Evolutionary conservation across 2,113 vertebrate species (phyloP).

Genomic region (Callaeas wilsoni): DNA sequence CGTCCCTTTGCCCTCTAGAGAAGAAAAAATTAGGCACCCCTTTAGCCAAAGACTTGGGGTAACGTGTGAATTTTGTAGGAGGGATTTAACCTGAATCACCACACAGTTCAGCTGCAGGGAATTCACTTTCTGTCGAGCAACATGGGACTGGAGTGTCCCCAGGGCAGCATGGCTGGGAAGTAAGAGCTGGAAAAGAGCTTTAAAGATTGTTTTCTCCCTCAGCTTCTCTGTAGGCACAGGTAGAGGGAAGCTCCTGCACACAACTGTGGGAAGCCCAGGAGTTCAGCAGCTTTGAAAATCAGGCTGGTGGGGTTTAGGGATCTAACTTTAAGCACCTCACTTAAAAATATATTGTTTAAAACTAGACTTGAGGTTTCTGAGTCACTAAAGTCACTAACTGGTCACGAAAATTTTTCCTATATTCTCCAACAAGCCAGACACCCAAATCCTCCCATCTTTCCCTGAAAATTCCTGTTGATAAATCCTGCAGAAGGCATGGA

Average conservation of each 20-base stretch:
- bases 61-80: neutral
- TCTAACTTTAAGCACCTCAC: neutral
- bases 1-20: neutral
- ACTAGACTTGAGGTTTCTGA: neutral
- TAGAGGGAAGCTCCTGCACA: neutral
- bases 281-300: neutral
- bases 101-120: neutral
- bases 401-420: neutral
- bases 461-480: neutral
- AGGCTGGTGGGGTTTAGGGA: neutral
- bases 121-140: fast-evolving
- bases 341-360: neutral
- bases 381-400: neutral
- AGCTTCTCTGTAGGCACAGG: neutral
- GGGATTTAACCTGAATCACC: neutral
- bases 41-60: neutral
- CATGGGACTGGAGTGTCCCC: neutral
- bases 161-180: neutral
- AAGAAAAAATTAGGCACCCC: neutral
- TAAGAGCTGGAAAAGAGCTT: neutral
- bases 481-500: neutral
- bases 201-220: neutral
- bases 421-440: neutral
- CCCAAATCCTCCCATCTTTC: neutral
- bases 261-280: neutral